Evolutionary conservation across 2,113 vertebrate genomes (phyloP), one percentile per base, ranked within the genome.

Genomic region (Callorhinus ursinus): DNA sequence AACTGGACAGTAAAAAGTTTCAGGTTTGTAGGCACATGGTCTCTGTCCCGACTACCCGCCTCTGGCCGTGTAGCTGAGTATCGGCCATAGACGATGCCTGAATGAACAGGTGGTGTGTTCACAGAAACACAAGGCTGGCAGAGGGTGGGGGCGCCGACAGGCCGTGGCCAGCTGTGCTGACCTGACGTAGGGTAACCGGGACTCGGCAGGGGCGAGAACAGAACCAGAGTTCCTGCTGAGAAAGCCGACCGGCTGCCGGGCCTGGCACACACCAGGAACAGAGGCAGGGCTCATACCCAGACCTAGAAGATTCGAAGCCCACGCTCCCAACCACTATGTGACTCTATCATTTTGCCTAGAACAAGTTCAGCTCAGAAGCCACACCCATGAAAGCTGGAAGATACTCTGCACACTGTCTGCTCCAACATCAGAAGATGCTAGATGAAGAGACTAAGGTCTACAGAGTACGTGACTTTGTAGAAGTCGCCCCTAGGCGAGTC

Each of bases 281-380:
- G 82, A 51, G n/a, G 10, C 0, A 11, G 42, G 14, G 24, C 72
- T 15, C 46, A 14, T 4, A 33, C 3, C 7, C 1, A 65, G 82
- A 28, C 49, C 81, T 28, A 2, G 2, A 42, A 26, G 53, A 36
- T 1, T 51, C 55, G 19, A 1, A 31, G 93, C 15, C 36, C 4
- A 4, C 1, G 8, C 1, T 21, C n/a, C 36, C 51, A n/a, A 6
- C 13, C 4, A 2, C 55, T 4, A 0, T 2, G 1, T 16, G 9
- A 49, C 55, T 42, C 18, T 42, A 28, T 55, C 46, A 15, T 53
- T 53, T 82, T 22, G 11, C 21, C 39, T 63, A 46, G 51, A 51
- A n/a, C 67, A 33, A 31, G 84, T 39, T 89, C 63, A 69, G 8
- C 22, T 85, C n/a, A 28, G 49, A 33, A 9, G 71, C 63, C 33